These are phyloP conservation scores for Drosophila emarginata DNA, from an alignment of 2,888 invertebrate genomes.

Conservation along the genomic window DNA sequence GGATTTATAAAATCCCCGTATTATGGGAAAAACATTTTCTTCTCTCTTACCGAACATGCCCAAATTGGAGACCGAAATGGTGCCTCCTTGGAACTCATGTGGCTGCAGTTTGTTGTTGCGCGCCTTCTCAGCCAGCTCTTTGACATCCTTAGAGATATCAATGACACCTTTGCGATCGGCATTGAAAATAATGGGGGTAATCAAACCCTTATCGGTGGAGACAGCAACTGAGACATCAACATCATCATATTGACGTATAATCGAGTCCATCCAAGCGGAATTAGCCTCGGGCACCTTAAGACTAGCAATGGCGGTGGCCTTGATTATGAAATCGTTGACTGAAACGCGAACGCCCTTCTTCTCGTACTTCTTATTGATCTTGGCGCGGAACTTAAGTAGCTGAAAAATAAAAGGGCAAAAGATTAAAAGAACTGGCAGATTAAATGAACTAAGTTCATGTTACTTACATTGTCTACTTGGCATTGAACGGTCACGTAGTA, in stretches of 20 bases:
- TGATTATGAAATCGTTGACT: constrained; percentile 97
- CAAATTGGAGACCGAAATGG: constrained; percentile 96
- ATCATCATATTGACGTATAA: constrained; percentile 94
- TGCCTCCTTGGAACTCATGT: constrained; percentile 98
- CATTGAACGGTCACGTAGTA: constrained; percentile 96
- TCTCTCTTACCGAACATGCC: constrained; percentile 91
- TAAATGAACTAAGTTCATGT: too few relatives aligned
- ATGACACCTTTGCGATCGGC: constrained; percentile 95
- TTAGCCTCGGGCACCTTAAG: constrained; percentile 96
- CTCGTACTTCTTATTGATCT: constrained; percentile 90
- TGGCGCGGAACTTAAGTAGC: constrained; percentile 87
- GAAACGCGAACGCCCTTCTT: constrained; percentile 93
- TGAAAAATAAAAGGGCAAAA: constrained; percentile 27
- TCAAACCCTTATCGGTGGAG: constrained; percentile 95
- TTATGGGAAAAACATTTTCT: accelerated
- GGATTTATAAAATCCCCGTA: background rate
- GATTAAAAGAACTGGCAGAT: too few relatives aligned
- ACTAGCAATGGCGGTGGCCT: constrained; percentile 94
- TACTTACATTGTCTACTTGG: constrained; percentile 89
- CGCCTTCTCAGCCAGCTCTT: constrained; percentile 92
- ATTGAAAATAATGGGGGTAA: constrained; percentile 97
- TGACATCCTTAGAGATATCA: constrained; percentile 91
- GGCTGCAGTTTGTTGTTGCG: constrained; percentile 94
- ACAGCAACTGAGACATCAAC: constrained; percentile 99
- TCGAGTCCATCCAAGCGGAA: constrained; percentile 96